Evolutionary conservation across 2,888 invertebrate species (phyloP).

Genomic region (Salpingus planirostris): DNA sequence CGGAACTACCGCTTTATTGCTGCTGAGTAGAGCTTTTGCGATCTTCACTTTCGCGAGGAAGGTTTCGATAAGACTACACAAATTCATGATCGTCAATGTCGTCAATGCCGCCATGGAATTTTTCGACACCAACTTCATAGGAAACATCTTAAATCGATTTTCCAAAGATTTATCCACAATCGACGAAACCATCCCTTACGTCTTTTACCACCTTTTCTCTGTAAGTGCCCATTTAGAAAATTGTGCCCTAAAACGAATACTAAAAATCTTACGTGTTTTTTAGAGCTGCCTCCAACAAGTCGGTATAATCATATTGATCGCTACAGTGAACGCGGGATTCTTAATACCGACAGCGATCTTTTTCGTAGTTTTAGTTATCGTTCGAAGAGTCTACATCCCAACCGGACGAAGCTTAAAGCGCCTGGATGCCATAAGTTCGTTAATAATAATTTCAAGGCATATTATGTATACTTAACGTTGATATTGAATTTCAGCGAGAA

Average conservation of each 20-base stretch:
- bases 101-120: conserved; percentile 26
- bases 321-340: conserved; percentile 30
- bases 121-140: conserved; percentile 29
- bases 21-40: conserved; percentile 23
- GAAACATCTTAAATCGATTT: conserved; percentile 31
- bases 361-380: conserved; percentile 17
- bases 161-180: conserved; percentile 28
- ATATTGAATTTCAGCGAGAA: conserved; percentile 27
- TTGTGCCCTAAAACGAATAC: conserved; percentile 2
- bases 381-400: conserved; percentile 23
- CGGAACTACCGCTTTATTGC: conserved; percentile 20
- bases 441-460: too few relatives aligned
- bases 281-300: conserved; percentile 30
- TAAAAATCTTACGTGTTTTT: too few relatives aligned
- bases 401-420: conserved; percentile 29
- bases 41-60: conserved; percentile 20
- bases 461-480: neutral
- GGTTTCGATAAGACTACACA: conserved; percentile 27
- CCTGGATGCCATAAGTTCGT: conserved; percentile 29
- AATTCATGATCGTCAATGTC: conserved; percentile 24
- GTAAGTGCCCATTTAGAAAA: too few relatives aligned
- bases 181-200: conserved; percentile 25
- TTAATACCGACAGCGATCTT: conserved; percentile 20
- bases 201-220: conserved; percentile 10
- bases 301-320: conserved; percentile 21